Percentiles rank a stretch among this genome's conserved stretches.
Evolutionary conservation across 2,888 invertebrate species (phyloP).

Genomic region (Galerucella nymphaeae): DNA sequence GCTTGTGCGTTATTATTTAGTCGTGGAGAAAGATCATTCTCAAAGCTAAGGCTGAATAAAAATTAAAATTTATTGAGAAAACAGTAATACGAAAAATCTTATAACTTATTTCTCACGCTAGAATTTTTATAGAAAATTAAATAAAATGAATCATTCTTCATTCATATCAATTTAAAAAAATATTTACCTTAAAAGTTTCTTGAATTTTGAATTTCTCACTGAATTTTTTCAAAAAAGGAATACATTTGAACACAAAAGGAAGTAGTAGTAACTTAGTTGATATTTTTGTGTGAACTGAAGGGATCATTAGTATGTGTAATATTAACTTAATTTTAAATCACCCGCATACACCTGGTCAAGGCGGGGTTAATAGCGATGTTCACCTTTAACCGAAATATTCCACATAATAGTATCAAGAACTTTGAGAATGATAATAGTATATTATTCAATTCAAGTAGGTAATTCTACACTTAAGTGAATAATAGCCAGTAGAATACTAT

Average conservation of each 20-base stretch:
- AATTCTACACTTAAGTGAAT: too few relatives aligned
- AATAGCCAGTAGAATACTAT: too few relatives aligned
- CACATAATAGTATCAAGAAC: not conserved
- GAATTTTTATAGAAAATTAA: too few relatives aligned
- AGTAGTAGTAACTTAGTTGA: slow-evolving; percentile 32
- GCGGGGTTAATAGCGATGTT: slow-evolving; percentile 54
- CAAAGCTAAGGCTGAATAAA: too few relatives aligned
- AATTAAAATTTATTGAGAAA: too few relatives aligned
- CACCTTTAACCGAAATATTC: slow-evolving; percentile 11
- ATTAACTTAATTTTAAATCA: slow-evolving; percentile 49
- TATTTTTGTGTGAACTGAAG: slow-evolving; percentile 43
- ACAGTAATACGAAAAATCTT: too few relatives aligned
- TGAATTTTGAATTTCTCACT: not conserved
- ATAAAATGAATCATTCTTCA: too few relatives aligned
- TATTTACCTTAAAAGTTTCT: not conserved
- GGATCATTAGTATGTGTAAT: slow-evolving; percentile 39
- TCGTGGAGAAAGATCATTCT: too few relatives aligned
- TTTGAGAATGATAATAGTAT: too few relatives aligned
- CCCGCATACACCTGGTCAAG: slow-evolving; percentile 65
- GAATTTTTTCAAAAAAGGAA: not conserved
- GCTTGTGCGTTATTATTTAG: too few relatives aligned
- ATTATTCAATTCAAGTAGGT: too few relatives aligned
- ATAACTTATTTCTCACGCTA: too few relatives aligned
- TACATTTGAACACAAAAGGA: not conserved
- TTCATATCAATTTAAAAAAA: not conserved